A percentile compares a stretch with the other conserved stretches of the same genome.
phyloP scores from a whole-genome alignment of 2,113 vertebrate species.

The Macrotus californicus region DNA sequence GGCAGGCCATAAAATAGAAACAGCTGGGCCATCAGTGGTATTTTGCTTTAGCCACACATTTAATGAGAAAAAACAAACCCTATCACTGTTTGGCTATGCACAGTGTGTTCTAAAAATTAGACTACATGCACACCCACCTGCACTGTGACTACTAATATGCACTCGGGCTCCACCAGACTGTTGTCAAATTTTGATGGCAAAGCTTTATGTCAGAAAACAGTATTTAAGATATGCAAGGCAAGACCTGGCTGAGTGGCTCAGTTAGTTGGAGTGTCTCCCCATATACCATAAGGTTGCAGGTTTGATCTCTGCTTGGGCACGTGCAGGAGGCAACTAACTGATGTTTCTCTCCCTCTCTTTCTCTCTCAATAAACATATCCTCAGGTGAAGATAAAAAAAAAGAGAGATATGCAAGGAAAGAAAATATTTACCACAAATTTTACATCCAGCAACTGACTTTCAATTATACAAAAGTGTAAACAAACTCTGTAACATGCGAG shows the following conservation, averaged over 20 bases:
- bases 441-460: not conserved
- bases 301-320: no score
- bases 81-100: not conserved
- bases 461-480: not conserved
- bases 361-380: no score
- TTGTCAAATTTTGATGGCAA: not conserved
- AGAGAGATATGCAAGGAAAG: not conserved
- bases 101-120: not conserved
- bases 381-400: not conserved
- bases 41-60: slow-evolving; percentile 18
- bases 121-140: not conserved
- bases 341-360: no score
- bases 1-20: not conserved
- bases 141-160: not conserved
- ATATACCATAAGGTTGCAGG: no score
- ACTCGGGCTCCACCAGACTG: not conserved
- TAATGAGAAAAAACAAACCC: not conserved
- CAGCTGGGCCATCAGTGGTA: not conserved
- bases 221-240: not conserved
- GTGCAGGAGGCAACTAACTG: no score
- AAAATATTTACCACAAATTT: not conserved
- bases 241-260: no score
- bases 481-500: not conserved
- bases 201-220: not conserved
- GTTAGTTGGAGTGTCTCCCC: no score